Evolutionary conservation across 2,113 vertebrate genomes (phyloP).

Genomic region (Martes martes): DNA sequence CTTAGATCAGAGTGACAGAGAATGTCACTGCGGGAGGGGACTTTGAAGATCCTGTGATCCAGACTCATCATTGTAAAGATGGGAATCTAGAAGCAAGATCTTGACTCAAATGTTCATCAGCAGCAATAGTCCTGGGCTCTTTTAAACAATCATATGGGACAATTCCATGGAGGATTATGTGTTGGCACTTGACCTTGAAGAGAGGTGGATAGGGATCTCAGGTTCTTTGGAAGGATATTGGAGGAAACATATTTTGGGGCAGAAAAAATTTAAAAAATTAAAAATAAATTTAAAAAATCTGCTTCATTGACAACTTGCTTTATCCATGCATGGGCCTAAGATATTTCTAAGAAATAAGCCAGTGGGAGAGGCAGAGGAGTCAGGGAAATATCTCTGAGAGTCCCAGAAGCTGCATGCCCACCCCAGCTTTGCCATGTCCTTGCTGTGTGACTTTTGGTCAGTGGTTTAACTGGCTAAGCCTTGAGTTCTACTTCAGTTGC

Average conservation of each 20-base stretch:
- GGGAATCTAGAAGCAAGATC: neutral
- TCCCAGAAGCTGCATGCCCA: neutral
- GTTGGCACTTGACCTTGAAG: neutral
- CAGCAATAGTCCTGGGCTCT: neutral
- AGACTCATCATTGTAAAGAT: neutral
- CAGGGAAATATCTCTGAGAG: neutral
- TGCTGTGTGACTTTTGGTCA: neutral
- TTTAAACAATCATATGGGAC: neutral
- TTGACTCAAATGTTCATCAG: neutral
- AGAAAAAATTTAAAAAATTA: neutral
- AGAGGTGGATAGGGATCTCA: neutral
- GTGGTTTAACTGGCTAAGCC: neutral
- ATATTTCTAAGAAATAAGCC: neutral
- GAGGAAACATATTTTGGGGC: neutral
- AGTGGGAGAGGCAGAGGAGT: neutral
- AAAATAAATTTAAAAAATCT: neutral
- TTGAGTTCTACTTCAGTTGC: neutral
- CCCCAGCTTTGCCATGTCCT: neutral
- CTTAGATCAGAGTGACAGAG: constrained; percentile 3
- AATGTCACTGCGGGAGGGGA: neutral
- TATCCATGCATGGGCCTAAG: neutral
- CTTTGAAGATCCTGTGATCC: neutral
- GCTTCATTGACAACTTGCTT: neutral
- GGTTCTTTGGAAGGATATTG: neutral
- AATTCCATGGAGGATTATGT: neutral